Conservation (phyloP, 2,797 vertebrate species). For the Ambastaia sidthimunki region DNA sequence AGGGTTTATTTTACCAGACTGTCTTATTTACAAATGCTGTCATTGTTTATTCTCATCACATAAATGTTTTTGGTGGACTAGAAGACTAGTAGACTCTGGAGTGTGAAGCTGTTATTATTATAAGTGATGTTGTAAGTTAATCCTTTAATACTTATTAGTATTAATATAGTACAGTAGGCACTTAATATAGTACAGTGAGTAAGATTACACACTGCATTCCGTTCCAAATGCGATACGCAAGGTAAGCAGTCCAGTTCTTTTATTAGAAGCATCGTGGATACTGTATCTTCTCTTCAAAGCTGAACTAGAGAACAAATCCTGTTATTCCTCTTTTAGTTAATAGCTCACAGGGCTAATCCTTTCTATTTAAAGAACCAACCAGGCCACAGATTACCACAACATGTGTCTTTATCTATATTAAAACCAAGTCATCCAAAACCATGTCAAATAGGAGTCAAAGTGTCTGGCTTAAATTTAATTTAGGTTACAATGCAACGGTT, state of each 20-base stretch:
- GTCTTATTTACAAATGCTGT: background rate
- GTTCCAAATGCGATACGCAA: background rate
- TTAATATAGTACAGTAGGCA: background rate
- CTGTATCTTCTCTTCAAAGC: background rate
- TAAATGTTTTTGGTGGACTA: background rate
- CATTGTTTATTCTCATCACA: background rate
- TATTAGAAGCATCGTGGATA: slow-evolving; percentile 15
- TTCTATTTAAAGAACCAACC: slow-evolving; percentile 79
- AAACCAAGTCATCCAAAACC: slow-evolving; percentile 23
- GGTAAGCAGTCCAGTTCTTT: slow-evolving; percentile 7
- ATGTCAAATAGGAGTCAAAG: background rate
- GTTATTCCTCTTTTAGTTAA: slow-evolving; percentile 28
- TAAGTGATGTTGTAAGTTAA: too few species aligned
- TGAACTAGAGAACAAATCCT: slow-evolving; percentile 27
- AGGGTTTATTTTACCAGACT: too few species aligned
- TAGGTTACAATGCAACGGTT: background rate
- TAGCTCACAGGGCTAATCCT: slow-evolving; percentile 74
- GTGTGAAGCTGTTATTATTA: background rate
- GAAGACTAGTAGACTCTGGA: background rate
- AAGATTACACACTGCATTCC: background rate
- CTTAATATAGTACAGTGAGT: background rate
- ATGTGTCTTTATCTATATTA: slow-evolving; percentile 41
- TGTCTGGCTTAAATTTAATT: too few species aligned
- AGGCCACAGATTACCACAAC: slow-evolving; percentile 74
- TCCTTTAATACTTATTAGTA: too few species aligned